Conservation (phyloP, 2,113 vertebrate genomes). For the Leptodactylus fuscus region DNA sequence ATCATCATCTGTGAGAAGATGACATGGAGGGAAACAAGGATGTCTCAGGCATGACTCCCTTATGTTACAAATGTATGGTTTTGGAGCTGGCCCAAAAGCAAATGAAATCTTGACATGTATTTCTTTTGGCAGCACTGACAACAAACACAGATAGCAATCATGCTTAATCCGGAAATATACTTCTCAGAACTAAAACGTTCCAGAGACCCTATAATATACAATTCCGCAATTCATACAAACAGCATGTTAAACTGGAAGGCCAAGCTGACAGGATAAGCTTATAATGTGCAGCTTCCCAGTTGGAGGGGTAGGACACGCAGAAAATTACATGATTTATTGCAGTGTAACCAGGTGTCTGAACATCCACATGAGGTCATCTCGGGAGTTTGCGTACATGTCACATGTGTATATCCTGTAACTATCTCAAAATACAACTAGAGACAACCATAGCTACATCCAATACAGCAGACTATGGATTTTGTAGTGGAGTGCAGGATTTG, state of each 20-base stretch:
- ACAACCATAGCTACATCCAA: not conserved
- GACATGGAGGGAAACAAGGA: not conserved
- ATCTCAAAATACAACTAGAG: not conserved
- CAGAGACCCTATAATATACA: not conserved
- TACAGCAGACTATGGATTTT: too few relatives aligned
- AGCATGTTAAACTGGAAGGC: not conserved
- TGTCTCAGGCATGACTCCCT: not conserved
- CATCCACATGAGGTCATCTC: not conserved
- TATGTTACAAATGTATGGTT: not conserved
- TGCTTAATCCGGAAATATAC: conserved; percentile 2
- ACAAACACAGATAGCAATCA: conserved; percentile 31
- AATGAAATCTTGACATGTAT: not conserved
- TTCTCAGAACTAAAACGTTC: not conserved
- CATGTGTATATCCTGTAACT: not conserved
- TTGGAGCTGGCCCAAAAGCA: not conserved
- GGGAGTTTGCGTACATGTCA: not conserved
- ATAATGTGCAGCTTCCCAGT: not conserved
- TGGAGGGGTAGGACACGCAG: not conserved
- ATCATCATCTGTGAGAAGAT: not conserved
- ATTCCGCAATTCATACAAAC: not conserved
- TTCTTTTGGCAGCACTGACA: conserved; percentile 35
- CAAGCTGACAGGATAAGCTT: not conserved
- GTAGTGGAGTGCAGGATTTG: too few relatives aligned
- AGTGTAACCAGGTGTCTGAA: not conserved
- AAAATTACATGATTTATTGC: not conserved